Evolutionary conservation across 1,140 invertebrate species (phyloP).

Genomic region (Brachionus angularis): DNA sequence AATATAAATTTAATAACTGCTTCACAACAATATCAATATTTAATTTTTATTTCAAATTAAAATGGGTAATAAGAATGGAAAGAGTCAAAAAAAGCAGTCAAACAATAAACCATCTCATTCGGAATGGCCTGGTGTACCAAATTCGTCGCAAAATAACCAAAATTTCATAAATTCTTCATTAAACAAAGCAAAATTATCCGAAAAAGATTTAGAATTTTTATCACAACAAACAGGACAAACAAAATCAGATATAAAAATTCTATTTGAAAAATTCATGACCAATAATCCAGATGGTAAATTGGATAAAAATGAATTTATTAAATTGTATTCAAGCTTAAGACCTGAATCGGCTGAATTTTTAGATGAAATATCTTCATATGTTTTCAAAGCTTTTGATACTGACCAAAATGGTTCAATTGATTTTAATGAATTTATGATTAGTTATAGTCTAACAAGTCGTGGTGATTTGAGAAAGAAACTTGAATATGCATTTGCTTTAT

Average conservation of each 20-base stretch:
- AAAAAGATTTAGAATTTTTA: not conserved
- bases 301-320: not conserved
- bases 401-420: slow-evolving; percentile 11
- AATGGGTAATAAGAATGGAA: slow-evolving; percentile 25
- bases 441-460: slow-evolving; percentile 9
- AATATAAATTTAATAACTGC: not conserved
- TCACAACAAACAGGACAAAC: not conserved
- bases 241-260: not conserved
- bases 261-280: not conserved
- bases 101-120: no score
- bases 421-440: slow-evolving; percentile 26
- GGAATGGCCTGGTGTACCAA: no score
- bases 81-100: not conserved
- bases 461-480: slow-evolving; percentile 15
- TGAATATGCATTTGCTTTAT: slow-evolving; percentile 24
- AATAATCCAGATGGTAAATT: slow-evolving; percentile 26
- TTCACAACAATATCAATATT: not conserved
- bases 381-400: slow-evolving; percentile 19
- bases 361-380: slow-evolving; percentile 10
- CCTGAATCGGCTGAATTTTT: slow-evolving; percentile 3
- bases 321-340: not conserved
- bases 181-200: not conserved
- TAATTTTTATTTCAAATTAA: not conserved
- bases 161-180: no score
- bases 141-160: no score